These are phyloP conservation scores for Tiphia femorata DNA, from an alignment of 2,888 invertebrate species.

Conservation along the genomic window DNA sequence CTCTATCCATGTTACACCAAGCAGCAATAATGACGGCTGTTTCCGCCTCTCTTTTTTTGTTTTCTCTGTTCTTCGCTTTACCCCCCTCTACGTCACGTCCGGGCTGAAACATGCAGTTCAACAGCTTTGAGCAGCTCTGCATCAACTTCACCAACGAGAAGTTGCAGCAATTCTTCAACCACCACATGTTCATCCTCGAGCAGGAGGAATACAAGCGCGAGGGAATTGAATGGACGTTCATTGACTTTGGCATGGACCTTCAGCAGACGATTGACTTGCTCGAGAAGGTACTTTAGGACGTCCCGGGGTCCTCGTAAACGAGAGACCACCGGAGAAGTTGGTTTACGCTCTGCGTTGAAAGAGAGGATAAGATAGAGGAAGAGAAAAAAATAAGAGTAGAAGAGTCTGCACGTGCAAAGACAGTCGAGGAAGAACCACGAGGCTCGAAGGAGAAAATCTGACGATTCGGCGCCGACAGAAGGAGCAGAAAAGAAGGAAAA, in stretches of 20 bases:
- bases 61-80: constrained; percentile 44
- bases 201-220: constrained; percentile 83
- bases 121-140: constrained; percentile 83
- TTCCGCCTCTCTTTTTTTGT: constrained; percentile 40
- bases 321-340: constrained; percentile 6
- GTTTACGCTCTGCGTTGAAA: too few relatives aligned
- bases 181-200: constrained; percentile 84
- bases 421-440: background rate
- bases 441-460: background rate
- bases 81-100: constrained; percentile 32
- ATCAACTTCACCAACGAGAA: constrained; percentile 87
- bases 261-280: constrained; percentile 85
- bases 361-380: background rate
- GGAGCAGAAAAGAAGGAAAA: background rate
- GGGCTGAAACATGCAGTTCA: constrained; percentile 71
- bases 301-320: too few relatives aligned
- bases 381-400: background rate
- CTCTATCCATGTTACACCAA: too few relatives aligned
- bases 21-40: constrained; percentile 49
- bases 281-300: constrained; percentile 75
- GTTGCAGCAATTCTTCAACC: constrained; percentile 85
- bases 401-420: background rate
- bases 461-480: background rate
- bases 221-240: constrained; percentile 83
- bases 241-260: constrained; percentile 86